A percentile compares a stretch with the other conserved stretches of the same genome.
phyloP scores from a whole-genome alignment of 2,797 vertebrate species.

The Peromyscus nudipes region DNA sequence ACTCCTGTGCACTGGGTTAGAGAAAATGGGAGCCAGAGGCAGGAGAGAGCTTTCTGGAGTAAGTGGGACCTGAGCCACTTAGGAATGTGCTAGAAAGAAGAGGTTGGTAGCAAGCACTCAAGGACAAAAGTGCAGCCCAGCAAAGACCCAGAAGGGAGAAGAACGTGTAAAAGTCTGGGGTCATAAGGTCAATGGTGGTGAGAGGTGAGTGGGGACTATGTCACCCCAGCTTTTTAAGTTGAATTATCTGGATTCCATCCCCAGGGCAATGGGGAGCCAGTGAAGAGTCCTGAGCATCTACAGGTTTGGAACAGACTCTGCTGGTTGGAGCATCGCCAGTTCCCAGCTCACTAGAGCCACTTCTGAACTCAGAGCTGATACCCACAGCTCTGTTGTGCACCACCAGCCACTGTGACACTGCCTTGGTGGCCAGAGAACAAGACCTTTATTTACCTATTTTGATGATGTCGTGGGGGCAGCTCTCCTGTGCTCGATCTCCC shows the following conservation, averaged over 20 bases:
- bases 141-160: not conserved
- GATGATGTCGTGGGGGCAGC: slow-evolving; percentile 84
- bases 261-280: not conserved
- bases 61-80: not conserved
- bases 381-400: not conserved
- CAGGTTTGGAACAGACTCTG: not conserved
- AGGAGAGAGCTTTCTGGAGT: not conserved
- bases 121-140: too few relatives aligned
- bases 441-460: slow-evolving; percentile 91
- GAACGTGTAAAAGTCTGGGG: not conserved
- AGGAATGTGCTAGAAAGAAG: not conserved
- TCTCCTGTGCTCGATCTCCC: slow-evolving; percentile 80
- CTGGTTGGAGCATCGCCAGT: rapidly evolving
- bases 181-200: not conserved
- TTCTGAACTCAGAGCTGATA: not conserved
- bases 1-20: rapidly evolving
- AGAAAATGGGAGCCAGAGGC: rapidly evolving
- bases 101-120: not conserved
- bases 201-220: not conserved
- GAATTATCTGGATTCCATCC: not conserved
- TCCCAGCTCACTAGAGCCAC: rapidly evolving
- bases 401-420: rapidly evolving
- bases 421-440: rapidly evolving
- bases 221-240: not conserved
- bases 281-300: too few relatives aligned